A percentile compares a stretch with the other conserved stretches of the same genome.
Evolutionary conservation across 2,888 invertebrate species (phyloP).

Genomic region (Crocallis elinguaria): DNA sequence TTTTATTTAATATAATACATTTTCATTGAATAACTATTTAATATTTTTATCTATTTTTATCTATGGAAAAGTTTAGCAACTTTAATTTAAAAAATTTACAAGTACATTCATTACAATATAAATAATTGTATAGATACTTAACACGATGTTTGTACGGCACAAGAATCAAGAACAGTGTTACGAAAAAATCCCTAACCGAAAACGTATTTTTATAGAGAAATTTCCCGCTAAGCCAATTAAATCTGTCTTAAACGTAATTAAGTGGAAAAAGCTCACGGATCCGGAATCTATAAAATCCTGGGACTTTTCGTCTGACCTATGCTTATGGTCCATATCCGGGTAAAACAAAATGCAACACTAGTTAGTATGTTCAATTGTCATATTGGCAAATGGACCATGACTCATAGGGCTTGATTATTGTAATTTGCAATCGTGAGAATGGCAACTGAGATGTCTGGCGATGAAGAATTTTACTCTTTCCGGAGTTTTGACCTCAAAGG

Average conservation of each 20-base stretch:
- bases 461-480: conserved; percentile 58
- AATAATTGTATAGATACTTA: too few relatives aligned
- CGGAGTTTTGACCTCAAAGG: conserved; percentile 41
- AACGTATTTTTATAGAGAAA: background rate
- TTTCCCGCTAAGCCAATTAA: background rate
- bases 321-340: conserved; percentile 6
- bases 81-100: too few relatives aligned
- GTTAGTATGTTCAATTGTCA: conserved; percentile 29
- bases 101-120: too few relatives aligned
- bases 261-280: background rate
- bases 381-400: conserved; percentile 36
- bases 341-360: conserved; percentile 12
- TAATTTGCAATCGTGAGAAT: conserved; percentile 49
- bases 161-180: too few relatives aligned
- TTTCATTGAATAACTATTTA: too few relatives aligned
- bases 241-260: background rate
- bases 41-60: too few relatives aligned
- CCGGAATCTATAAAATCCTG: conserved; percentile 10
- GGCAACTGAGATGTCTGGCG: conserved; percentile 33
- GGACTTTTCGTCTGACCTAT: conserved; percentile 4
- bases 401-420: conserved; percentile 39
- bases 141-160: too few relatives aligned
- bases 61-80: too few relatives aligned
- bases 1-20: too few relatives aligned
- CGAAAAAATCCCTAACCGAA: too few relatives aligned